phyloP scores from a whole-genome alignment of 2,888 invertebrate genomes.

The Mamestra brassicae region DNA sequence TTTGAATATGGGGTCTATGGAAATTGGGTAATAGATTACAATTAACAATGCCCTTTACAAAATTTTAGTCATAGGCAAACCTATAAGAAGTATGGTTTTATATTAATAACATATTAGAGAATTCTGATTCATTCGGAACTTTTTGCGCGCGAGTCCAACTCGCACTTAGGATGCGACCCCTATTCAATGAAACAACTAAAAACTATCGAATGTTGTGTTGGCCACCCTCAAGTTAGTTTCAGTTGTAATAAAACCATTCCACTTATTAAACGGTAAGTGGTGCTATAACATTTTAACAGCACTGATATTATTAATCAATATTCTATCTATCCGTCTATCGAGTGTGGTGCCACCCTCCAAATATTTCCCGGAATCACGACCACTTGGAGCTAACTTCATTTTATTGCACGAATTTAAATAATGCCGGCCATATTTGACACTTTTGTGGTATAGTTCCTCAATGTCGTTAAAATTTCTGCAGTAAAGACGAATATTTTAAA shows the following conservation, averaged over 20 bases:
- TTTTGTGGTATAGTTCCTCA: not conserved
- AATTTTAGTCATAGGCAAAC: too few species aligned
- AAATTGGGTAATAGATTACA: too few species aligned
- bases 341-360: constrained; percentile 37
- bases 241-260: constrained; percentile 42
- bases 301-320: constrained; percentile 51
- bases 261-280: constrained; percentile 41
- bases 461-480: not conserved
- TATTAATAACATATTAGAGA: too few species aligned
- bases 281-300: constrained; percentile 44
- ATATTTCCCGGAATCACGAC: constrained; percentile 17
- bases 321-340: constrained; percentile 9
- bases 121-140: too few species aligned
- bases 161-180: too few species aligned
- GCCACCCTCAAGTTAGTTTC: constrained; percentile 17
- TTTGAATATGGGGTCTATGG: too few species aligned
- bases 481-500: constrained; percentile 16
- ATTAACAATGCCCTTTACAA: too few species aligned
- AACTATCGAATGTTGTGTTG: constrained; percentile 14
- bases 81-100: too few species aligned
- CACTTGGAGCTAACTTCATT: constrained; percentile 31
- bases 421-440: constrained; percentile 25
- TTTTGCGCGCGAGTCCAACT: too few species aligned
- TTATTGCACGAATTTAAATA: constrained; percentile 44
- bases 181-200: not conserved